Evolutionary conservation across 2,797 vertebrate genomes (phyloP).

Genomic region (Lepidocolaptes lacrymiger): DNA sequence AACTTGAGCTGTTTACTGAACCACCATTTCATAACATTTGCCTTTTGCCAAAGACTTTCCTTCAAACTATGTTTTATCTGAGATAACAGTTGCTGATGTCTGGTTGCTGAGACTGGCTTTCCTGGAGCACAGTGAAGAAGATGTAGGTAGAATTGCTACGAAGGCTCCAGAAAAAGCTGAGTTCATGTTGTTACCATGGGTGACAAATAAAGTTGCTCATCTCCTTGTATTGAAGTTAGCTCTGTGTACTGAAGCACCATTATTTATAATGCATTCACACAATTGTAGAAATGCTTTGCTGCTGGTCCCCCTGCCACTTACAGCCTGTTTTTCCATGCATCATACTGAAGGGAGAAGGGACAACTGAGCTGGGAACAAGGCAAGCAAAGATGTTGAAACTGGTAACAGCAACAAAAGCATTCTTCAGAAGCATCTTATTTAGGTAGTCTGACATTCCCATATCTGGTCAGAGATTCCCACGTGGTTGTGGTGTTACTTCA

Average conservation of each 20-base stretch:
- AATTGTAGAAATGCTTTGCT: background rate
- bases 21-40: background rate
- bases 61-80: background rate
- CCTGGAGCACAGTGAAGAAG: background rate
- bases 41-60: background rate
- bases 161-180: background rate
- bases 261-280: background rate
- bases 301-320: background rate
- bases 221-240: background rate
- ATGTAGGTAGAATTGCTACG: background rate
- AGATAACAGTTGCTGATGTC: background rate
- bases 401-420: background rate
- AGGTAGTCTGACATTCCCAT: background rate
- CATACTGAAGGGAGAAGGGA: background rate
- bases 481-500: background rate
- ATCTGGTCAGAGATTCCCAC: background rate
- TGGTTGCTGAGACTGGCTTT: background rate
- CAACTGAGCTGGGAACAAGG: background rate
- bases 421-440: background rate
- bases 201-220: background rate
- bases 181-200: background rate
- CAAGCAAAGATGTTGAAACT: background rate
- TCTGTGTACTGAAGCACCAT: rapidly evolving
- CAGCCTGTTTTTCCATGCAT: background rate
- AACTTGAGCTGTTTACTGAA: background rate